A percentile compares a stretch with the other conserved stretches of the same genome.
These are phyloP conservation scores for Coelopa pilipes DNA, from an alignment of 2,888 invertebrate genomes.

Conservation along the genomic window DNA sequence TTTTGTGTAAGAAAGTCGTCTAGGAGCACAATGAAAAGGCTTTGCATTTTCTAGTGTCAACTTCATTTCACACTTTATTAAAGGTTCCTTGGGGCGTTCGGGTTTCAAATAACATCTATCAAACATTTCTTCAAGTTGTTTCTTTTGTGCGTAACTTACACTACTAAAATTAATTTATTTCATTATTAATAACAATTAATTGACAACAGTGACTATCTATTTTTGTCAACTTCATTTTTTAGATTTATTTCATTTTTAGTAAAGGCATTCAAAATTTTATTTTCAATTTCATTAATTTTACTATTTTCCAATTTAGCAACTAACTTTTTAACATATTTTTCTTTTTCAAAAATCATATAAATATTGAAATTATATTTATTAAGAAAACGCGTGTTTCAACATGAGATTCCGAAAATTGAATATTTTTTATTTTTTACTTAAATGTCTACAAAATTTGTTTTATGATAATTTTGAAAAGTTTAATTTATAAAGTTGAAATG, in stretches of 20 bases:
- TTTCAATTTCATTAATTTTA: constrained; percentile 1
- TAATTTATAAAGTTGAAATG: too few relatives aligned
- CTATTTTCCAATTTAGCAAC: neutral
- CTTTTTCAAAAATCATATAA: neutral
- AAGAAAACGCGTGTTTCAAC: too few relatives aligned
- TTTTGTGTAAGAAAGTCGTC: constrained; percentile 35
- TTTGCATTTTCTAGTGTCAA: too few relatives aligned
- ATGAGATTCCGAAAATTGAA: too few relatives aligned
- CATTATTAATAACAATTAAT: constrained; percentile 9
- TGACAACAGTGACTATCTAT: constrained; percentile 16
- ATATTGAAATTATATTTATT: too few relatives aligned
- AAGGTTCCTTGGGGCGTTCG: constrained; percentile 32
- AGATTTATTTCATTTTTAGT: constrained; percentile 13
- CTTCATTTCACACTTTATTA: constrained; percentile 36
- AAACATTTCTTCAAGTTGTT: constrained; percentile 26
- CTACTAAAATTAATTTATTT: constrained; percentile 14
- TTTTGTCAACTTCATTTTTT: neutral
- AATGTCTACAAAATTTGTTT: too few relatives aligned
- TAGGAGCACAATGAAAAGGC: constrained; percentile 38
- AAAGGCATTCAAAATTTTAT: constrained; percentile 1
- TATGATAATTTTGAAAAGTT: too few relatives aligned
- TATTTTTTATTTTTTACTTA: too few relatives aligned
- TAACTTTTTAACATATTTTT: neutral
- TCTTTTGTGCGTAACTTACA: constrained; percentile 18
- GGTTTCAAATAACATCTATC: constrained; percentile 19